These are phyloP conservation scores for Isaurus tuberculatus DNA, from an alignment of 92 coral and sea anemone species.

Conservation along the genomic window DNA sequence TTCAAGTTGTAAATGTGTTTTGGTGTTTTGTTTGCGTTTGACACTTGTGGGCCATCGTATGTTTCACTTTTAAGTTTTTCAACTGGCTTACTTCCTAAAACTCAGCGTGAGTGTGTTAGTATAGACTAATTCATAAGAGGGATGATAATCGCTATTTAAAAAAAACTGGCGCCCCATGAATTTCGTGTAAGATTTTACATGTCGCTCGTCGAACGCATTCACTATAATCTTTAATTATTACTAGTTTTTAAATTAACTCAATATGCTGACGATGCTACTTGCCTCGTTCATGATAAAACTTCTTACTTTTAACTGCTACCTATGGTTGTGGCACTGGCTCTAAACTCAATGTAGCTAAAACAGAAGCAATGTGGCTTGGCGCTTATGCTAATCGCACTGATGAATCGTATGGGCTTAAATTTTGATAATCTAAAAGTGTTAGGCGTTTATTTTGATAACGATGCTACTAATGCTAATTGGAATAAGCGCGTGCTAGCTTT, in stretches of 20 bases:
- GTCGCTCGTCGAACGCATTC: no score
- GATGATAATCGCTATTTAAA: not conserved
- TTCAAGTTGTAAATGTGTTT: no score
- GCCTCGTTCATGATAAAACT: not conserved
- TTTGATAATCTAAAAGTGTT: constrained; percentile 28
- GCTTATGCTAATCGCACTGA: not conserved
- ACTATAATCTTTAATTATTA: no score
- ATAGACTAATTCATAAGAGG: not conserved
- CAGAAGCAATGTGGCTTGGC: no score
- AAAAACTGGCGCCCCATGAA: constrained; percentile 9
- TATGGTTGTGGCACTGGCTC: constrained; percentile 38
- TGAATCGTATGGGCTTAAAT: constrained; percentile 9
- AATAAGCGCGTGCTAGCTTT: not conserved
- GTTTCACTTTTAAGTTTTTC: not conserved
- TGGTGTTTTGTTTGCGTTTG: no score
- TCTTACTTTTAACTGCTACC: not conserved
- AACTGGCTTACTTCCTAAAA: not conserved
- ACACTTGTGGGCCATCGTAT: no score
- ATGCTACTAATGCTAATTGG: not conserved
- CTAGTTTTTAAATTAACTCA: constrained; percentile 18
- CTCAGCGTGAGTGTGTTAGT: not conserved
- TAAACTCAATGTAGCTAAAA: constrained; percentile 27
- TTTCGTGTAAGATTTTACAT: no score
- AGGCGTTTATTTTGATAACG: not conserved
- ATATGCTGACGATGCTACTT: constrained; percentile 50